Evolutionary conservation across 2,797 vertebrate genomes (phyloP).

Genomic region (Hapalemur alaotrensis): DNA sequence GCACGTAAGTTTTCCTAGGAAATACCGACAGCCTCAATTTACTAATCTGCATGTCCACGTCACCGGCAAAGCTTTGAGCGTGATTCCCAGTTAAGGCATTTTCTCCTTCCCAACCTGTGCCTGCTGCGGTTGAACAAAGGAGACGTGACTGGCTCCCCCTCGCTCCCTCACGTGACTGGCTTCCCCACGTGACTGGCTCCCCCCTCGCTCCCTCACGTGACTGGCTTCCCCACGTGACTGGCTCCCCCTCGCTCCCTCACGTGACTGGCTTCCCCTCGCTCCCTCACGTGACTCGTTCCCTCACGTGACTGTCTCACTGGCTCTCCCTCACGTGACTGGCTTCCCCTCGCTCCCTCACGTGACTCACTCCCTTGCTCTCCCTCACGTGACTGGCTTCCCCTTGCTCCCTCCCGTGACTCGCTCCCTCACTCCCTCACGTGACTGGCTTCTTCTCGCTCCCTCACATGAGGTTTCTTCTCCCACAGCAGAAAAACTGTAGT

Average conservation of each 20-base stretch:
- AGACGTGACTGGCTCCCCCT: background rate
- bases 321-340: too few species aligned
- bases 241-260: background rate
- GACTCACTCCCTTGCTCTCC: too few species aligned
- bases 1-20: background rate
- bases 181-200: fast-evolving
- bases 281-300: too few species aligned
- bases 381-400: too few species aligned
- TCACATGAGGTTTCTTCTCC: background rate
- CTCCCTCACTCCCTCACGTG: too few species aligned
- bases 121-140: background rate
- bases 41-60: background rate
- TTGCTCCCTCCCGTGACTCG: too few species aligned
- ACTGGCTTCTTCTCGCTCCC: background rate
- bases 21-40: background rate
- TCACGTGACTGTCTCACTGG: too few species aligned
- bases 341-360: too few species aligned
- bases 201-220: background rate
- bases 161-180: background rate
- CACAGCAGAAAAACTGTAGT: background rate
- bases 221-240: background rate
- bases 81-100: background rate
- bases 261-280: too few species aligned
- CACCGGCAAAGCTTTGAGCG: background rate
- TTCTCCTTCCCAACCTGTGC: background rate